Percentiles rank a stretch among this genome's conserved stretches.
phyloP scores from a whole-genome alignment of 2,797 vertebrate species.

The Clamator glandarius region DNA sequence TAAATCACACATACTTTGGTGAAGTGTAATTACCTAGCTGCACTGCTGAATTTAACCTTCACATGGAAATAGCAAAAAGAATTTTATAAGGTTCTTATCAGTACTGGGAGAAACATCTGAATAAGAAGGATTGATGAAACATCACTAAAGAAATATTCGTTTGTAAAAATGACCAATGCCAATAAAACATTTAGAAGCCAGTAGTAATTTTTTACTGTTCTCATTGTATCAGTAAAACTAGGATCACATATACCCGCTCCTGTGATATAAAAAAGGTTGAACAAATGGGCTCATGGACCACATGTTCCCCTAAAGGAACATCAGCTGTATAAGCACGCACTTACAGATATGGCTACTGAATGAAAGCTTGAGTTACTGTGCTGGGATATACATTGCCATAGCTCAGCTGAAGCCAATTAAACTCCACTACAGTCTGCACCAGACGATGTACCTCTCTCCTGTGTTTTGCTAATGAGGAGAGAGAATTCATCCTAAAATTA shows the following conservation, averaged over 20 bases:
- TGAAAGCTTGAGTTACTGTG: not conserved
- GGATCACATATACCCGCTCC: not conserved
- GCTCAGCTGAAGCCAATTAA: not conserved
- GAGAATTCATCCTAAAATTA: not conserved
- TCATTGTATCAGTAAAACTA: not conserved
- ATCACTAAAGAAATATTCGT: not conserved
- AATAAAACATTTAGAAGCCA: not conserved
- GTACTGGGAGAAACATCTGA: not conserved
- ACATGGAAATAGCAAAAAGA: not conserved
- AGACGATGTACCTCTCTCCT: not conserved
- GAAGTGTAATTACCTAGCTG: not conserved
- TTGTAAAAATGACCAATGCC: not conserved
- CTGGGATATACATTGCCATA: not conserved
- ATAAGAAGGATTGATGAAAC: not conserved
- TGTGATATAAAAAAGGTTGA: not conserved
- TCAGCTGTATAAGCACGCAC: not conserved
- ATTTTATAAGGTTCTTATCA: not conserved
- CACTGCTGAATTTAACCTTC: not conserved
- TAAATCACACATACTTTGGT: rapidly evolving
- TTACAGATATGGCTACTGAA: not conserved
- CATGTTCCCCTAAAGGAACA: not conserved
- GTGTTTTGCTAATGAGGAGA: not conserved
- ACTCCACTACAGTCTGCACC: not conserved
- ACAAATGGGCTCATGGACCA: not conserved
- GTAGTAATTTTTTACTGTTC: not conserved